Percentiles rank a stretch among this genome's conserved stretches.
phyloP scores from a whole-genome alignment of 2,797 vertebrate species.

The Borostomias antarcticus region DNA sequence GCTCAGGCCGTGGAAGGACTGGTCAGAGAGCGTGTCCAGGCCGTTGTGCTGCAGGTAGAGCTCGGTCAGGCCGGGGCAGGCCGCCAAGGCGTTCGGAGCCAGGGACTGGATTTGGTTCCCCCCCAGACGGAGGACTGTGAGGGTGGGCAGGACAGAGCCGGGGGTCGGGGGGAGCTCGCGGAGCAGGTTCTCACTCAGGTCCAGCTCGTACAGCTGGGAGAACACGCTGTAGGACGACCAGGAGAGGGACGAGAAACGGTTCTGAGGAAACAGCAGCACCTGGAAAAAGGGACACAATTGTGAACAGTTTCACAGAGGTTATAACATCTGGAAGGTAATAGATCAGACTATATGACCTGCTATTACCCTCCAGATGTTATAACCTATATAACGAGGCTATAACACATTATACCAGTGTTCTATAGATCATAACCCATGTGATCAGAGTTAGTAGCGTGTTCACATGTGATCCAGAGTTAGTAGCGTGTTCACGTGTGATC shows the following conservation, averaged over 20 bases:
- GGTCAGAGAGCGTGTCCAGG: not conserved
- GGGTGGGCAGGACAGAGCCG: not conserved
- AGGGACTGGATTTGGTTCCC: not conserved
- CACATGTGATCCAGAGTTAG: not conserved
- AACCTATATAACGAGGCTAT: not conserved
- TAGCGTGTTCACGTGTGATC: not conserved
- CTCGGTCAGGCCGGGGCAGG: not conserved
- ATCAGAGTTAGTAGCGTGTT: not conserved
- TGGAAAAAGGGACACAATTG: not conserved
- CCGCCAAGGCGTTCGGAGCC: not conserved
- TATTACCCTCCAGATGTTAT: not conserved
- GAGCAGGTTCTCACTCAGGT: constrained; percentile 4
- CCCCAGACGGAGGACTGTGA: constrained; percentile 6
- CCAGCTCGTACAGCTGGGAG: constrained; percentile 8
- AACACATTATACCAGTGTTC: not conserved
- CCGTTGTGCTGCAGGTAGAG: constrained; percentile 4
- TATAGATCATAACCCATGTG: too few species aligned
- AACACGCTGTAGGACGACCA: constrained; percentile 9
- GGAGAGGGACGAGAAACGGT: constrained; percentile 6
- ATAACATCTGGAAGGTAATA: too few species aligned
- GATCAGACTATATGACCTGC: not conserved
- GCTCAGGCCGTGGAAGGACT: constrained; percentile 6
- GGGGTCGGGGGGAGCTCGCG: not conserved
- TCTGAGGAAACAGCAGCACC: constrained; percentile 13
- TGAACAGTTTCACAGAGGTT: not conserved